Evolutionary conservation across 2,113 vertebrate genomes (phyloP), one percentile per base, ranked within the genome.

Genomic region (Rhinopithecus roxellana): DNA sequence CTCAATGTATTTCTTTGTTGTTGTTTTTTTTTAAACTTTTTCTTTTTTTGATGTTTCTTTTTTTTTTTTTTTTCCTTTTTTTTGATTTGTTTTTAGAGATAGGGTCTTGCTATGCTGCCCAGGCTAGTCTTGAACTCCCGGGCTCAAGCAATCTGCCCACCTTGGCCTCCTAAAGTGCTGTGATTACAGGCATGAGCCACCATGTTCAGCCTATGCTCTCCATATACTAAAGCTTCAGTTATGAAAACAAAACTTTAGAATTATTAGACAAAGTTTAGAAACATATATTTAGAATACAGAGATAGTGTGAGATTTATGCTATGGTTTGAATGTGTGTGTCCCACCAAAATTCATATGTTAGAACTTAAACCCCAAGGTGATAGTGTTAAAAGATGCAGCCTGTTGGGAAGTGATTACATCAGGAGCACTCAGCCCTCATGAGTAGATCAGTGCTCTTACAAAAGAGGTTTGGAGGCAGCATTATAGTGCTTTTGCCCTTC

Each of bases 221-320:
- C 27, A 64, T 64, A 64, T 64, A 64, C 87, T 40, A 90, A 95
- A 38, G 6, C 14, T 16, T 80, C 55, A 48, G 12, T 92, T 88
- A 67, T 91, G 23, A 72, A 89, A 85, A 91, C 30, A 91, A 94
- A 94, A 67, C 69, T 81, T 52, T 13, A 83, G 52, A 88, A 67
- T 67, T 45, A 89, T 43, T 69, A 14, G 38, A 77, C 75, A 67
- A 89, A 86, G 77, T 77, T 78, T 55, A 48, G 55, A 59, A 93
- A 89, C 92, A 59, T 59, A 23, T 6, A 10, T 69, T 84, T 69
- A 75, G 22, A 84, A 89, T 59, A 64, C 7, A 92, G 43, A 55
- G 27, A 2, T 45, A 77, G 18, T 55, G 20, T 12, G 61, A 50
- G 50, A 43, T 72, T 94, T 79, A 27, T 78, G 25, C 43, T 78